A percentile compares a stretch with the other conserved stretches of the same genome.
Conservation (phyloP, 2,888 invertebrate genomes). For the Ormyrus thymus region DNA sequence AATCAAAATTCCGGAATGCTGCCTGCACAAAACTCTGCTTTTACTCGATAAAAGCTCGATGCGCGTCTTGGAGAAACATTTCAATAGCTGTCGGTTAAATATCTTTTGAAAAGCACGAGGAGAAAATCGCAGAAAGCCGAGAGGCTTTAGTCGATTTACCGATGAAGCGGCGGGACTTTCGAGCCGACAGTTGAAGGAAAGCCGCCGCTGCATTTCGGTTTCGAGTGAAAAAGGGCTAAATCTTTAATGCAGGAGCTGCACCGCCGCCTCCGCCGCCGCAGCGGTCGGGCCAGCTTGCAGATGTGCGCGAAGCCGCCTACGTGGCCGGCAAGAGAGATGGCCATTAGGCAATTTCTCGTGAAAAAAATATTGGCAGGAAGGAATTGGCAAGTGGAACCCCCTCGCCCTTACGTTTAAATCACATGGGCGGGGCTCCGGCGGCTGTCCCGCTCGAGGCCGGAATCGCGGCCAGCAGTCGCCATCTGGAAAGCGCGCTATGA, state of each 20-base stretch:
- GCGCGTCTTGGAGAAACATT: not conserved
- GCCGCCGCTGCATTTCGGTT: not conserved
- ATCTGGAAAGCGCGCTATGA: conserved; percentile 61
- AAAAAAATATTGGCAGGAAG: conserved; percentile 9
- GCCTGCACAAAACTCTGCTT: no score
- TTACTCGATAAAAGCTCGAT: no score
- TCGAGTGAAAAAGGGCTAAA: conserved; percentile 28
- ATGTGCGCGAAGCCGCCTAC: conserved; percentile 12
- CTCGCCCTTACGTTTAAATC: conserved; percentile 61
- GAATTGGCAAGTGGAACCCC: no score
- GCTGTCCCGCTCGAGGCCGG: conserved; percentile 20
- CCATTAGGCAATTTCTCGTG: conserved; percentile 51
- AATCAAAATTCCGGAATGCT: no score
- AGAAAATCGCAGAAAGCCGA: not conserved
- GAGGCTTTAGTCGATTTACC: not conserved
- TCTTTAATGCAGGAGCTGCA: conserved; percentile 28
- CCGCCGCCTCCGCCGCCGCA: not conserved
- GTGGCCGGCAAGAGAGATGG: conserved; percentile 58
- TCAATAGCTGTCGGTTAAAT: not conserved
- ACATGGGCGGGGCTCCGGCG: conserved; percentile 64
- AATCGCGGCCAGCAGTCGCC: conserved; percentile 61
- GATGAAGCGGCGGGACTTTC: not conserved
- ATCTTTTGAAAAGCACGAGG: not conserved
- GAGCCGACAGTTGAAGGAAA: no score
- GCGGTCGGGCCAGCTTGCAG: no score